phyloP scores from a whole-genome alignment of 2,797 vertebrate genomes.

The Cercopithecus neglectus region DNA sequence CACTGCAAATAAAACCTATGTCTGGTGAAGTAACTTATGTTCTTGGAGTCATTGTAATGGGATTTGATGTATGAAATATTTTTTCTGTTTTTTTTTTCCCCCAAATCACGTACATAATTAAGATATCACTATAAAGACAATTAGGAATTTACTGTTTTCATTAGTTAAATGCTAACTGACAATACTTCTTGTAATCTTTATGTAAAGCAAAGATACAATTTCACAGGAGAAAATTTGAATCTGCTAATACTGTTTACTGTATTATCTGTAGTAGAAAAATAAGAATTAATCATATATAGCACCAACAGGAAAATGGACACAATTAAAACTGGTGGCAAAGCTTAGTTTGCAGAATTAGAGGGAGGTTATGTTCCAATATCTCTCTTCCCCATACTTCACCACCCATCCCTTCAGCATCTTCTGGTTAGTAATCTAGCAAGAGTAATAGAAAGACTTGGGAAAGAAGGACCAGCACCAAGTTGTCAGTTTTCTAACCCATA shows the following conservation, averaged over 20 bases:
- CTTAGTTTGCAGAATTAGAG: not conserved
- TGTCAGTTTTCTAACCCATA: not conserved
- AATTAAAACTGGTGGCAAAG: not conserved
- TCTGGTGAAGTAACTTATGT: slow-evolving; percentile 33
- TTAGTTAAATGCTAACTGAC: slow-evolving; percentile 14
- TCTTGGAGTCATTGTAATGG: not conserved
- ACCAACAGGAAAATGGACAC: not conserved
- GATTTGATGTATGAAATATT: slow-evolving; percentile 33
- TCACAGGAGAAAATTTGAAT: slow-evolving; percentile 5
- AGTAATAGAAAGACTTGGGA: not conserved
- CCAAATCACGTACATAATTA: not conserved
- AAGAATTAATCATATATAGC: not conserved
- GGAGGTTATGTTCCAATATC: not conserved
- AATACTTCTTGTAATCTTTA: not conserved
- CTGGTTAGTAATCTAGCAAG: not conserved
- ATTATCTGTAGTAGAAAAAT: not conserved
- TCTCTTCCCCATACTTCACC: rapidly evolving
- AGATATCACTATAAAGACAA: not conserved
- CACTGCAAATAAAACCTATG: slow-evolving; percentile 48
- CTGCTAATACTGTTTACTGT: not conserved
- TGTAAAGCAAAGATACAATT: slow-evolving; percentile 30
- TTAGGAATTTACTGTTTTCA: slow-evolving; percentile 18
- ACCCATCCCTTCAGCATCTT: not conserved
- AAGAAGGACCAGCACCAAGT: not conserved
- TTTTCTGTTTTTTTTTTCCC: slow-evolving; percentile 26